Evolutionary conservation across 2,797 vertebrate species (phyloP).

Genomic region (Heterohyrax brucei): DNA sequence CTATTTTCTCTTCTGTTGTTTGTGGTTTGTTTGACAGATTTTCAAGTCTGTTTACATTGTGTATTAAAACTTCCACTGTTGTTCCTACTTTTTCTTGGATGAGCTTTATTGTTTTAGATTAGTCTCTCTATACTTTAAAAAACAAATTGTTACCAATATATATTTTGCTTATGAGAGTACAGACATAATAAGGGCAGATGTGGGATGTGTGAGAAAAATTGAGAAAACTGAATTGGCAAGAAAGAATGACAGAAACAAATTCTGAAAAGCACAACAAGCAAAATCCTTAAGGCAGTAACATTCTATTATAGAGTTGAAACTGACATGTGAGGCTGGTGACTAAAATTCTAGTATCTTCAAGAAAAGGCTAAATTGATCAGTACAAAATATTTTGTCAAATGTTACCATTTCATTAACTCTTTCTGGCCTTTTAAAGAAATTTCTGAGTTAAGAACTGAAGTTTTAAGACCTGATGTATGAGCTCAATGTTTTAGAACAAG

Average conservation of each 20-base stretch:
- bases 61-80: too few species aligned
- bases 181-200: conserved; percentile 21
- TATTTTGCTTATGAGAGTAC: conserved; percentile 47
- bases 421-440: conserved; percentile 40
- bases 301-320: conserved; percentile 47
- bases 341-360: conserved; percentile 59
- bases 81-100: too few species aligned
- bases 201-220: conserved; percentile 29
- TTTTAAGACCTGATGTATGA: conserved; percentile 69
- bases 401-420: conserved; percentile 58
- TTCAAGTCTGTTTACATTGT: too few species aligned
- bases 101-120: neutral
- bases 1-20: too few species aligned
- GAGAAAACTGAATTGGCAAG: conserved; percentile 22
- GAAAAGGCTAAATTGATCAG: conserved; percentile 64
- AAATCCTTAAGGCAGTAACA: conserved; percentile 19
- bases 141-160: conserved; percentile 29
- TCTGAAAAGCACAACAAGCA: conserved; percentile 34
- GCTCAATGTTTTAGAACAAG: conserved; percentile 14
- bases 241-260: conserved; percentile 55
- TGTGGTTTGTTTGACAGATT: too few species aligned
- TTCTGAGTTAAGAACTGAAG: conserved; percentile 59
- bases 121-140: conserved; percentile 45
- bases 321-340: conserved; percentile 43
- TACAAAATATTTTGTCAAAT: conserved; percentile 70